Conservation (phyloP, 2,113 vertebrate genomes). For the Neogobius melanostomus region DNA sequence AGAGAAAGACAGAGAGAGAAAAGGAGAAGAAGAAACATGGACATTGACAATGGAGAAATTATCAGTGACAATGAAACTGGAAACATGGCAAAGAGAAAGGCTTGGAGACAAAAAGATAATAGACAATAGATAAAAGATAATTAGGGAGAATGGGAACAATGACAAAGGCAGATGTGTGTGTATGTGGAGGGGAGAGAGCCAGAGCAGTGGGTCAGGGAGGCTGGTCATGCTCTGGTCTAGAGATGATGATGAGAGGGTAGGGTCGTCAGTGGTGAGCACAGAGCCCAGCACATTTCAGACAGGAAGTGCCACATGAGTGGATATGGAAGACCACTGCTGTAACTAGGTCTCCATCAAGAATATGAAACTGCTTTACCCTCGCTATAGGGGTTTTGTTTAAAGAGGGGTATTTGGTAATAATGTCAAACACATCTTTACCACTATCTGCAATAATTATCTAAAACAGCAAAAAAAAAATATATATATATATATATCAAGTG, state of each 20-base stretch:
- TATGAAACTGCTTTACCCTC: neutral
- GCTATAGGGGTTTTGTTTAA: neutral
- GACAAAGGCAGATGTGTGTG: neutral
- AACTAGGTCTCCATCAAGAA: slow-evolving; percentile 29
- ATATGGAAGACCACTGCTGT: slow-evolving; percentile 21
- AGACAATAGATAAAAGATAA: neutral
- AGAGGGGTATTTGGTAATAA: too few relatives aligned
- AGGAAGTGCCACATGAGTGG: slow-evolving; percentile 25
- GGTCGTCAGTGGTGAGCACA: slow-evolving; percentile 8
- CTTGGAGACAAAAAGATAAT: too few relatives aligned
- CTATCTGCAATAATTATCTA: too few relatives aligned
- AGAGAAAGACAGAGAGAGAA: slow-evolving; percentile 64
- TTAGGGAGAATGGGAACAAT: neutral
- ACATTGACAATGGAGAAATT: slow-evolving; percentile 14
- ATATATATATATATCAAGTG: too few relatives aligned
- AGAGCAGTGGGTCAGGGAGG: slow-evolving; percentile 23
- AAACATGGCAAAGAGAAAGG: neutral
- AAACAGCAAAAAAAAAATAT: too few relatives aligned
- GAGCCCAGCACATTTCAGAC: slow-evolving; percentile 22
- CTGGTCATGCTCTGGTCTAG: slow-evolving; percentile 46
- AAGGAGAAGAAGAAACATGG: slow-evolving; percentile 52
- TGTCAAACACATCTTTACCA: too few relatives aligned
- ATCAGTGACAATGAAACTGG: neutral
- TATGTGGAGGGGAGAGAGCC: slow-evolving; percentile 29
- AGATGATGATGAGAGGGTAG: slow-evolving; percentile 9